Evolutionary conservation across 2,888 invertebrate genomes (phyloP).

Genomic region (Euproctis similis): DNA sequence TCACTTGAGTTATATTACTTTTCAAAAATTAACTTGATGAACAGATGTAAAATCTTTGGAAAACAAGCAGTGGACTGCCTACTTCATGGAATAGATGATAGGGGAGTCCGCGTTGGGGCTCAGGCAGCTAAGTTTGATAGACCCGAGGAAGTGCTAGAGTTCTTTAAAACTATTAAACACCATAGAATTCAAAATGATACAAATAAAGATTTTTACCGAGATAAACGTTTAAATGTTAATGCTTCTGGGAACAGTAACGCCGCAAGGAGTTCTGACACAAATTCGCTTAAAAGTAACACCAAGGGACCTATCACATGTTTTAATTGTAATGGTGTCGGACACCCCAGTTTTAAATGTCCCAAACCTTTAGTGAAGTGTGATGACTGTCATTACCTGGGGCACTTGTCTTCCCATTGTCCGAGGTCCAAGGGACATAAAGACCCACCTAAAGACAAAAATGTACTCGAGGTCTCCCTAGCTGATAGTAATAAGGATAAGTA

Average conservation of each 20-base stretch:
- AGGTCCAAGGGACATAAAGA: background rate
- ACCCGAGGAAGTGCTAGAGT: conserved; percentile 2
- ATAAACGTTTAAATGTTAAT: background rate
- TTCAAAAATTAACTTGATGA: conserved; percentile 1
- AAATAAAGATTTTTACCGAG: background rate
- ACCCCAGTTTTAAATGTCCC: conserved; percentile 4
- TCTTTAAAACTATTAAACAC: conserved; percentile 2
- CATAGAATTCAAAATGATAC: background rate
- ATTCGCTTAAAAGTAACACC: too few relatives aligned
- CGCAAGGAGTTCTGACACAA: too few relatives aligned
- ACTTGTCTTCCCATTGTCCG: background rate
- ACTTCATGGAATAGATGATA: background rate
- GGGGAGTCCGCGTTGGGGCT: background rate
- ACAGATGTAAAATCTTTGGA: conserved; percentile 1
- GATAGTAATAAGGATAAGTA: conserved; percentile 1
- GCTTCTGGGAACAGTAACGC: too few relatives aligned
- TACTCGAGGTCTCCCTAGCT: background rate
- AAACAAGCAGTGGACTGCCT: conserved; percentile 1
- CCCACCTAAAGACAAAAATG: background rate
- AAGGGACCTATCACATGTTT: conserved; percentile 1
- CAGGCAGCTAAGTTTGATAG: conserved; percentile 1
- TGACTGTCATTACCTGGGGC: conserved; percentile 2
- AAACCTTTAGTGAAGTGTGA: conserved; percentile 2
- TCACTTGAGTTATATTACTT: conserved; percentile 5
- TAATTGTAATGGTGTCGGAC: conserved; percentile 4